Conservation (phyloP, 2,113 vertebrate genomes). For the Platanista minor region DNA sequence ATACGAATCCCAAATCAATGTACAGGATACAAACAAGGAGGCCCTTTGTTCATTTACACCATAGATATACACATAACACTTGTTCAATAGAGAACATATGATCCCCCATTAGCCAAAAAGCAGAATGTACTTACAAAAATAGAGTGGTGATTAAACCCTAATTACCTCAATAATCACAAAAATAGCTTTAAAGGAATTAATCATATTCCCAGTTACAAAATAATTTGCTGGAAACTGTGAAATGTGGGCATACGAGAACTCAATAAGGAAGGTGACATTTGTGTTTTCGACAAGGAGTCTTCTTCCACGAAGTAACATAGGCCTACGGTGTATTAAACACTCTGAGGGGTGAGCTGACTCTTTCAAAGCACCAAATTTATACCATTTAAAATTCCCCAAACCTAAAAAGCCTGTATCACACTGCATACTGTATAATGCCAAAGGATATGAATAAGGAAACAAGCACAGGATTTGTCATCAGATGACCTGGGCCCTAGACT, state of each 20-base stretch:
- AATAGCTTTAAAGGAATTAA: slow-evolving; percentile 20
- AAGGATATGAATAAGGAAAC: neutral
- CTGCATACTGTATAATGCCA: neutral
- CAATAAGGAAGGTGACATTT: neutral
- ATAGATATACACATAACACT: neutral
- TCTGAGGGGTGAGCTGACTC: neutral
- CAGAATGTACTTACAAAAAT: slow-evolving; percentile 35
- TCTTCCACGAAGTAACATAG: neutral
- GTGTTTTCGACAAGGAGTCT: neutral
- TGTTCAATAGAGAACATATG: neutral
- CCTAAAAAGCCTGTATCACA: neutral
- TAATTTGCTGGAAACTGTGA: neutral
- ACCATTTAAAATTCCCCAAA: neutral
- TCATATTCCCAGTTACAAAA: slow-evolving; percentile 46
- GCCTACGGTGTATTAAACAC: neutral
- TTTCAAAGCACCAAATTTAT: neutral
- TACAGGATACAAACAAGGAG: neutral
- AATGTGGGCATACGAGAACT: neutral
- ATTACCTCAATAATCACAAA: slow-evolving; percentile 16
- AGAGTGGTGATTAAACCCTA: neutral
- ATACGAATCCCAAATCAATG: neutral
- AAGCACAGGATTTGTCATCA: neutral
- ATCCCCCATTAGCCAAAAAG: neutral
- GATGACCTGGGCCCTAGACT: neutral
- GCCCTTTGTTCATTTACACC: neutral